Base-by-base conservation (phyloP, 1,140 invertebrate genomes). In the Pygmarrhopalites habei region DNA sequence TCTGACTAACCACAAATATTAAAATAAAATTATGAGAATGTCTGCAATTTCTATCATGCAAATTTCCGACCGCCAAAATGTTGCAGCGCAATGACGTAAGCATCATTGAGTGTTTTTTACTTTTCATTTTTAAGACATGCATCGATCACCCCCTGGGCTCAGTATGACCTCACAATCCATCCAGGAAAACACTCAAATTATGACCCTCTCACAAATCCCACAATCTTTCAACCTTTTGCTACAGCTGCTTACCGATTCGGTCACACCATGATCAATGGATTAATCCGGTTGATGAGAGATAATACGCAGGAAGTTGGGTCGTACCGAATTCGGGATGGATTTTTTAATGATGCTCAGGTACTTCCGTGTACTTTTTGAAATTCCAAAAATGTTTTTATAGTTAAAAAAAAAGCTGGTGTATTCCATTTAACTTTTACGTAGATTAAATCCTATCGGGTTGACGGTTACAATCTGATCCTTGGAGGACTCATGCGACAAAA, bases 171-270 rank as follows among this genome's bases (percentile, higher is more conserved):
- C 51, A 78, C 89, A 10, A 76, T 90, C 2, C 82, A 89, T 68
- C 91, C 90, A 78, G 82, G 89, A 67, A 77, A 64, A 32, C 49
- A 43, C 39, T 51, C 69, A 2, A 47, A 17, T 7, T 94, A 95
- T 72, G 88, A 95, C 74, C 68, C 81, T 0, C 84, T 80, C 58
- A 84, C 92, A 0, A 91, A 94, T 79, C 89, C 91, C 0, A 85
- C 86, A 65, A 88, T 94, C 19, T 84, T 92, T 43, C 88, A 89
- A 65, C 85, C 88, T 2, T 95, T 95, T 75, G 86, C 90, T 7
- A 82, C 90, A 15, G 91, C 91, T 43, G 91, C 91, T 17, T 94
- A 75, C 66, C 67, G 80, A 63, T 79, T 79, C 62, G 79, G 79
- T 1, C 80, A 81, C 66, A 76, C 78, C 5, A 51, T 71, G 5